Conservation (phyloP, 2,113 vertebrate genomes). For the Pituophis catenifer region DNA sequence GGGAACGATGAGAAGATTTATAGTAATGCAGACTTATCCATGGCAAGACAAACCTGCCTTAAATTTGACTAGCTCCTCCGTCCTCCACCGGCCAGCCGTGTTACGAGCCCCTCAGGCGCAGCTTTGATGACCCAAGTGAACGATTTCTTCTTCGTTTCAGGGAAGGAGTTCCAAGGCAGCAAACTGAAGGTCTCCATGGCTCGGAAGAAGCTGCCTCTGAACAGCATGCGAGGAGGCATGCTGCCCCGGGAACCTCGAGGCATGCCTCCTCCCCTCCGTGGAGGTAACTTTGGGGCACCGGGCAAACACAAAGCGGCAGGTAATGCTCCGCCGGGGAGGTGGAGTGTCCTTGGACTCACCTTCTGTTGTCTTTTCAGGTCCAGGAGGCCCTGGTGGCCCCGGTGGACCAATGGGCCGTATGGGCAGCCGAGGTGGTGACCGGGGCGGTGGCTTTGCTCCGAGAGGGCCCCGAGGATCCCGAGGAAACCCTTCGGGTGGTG, state of each 20-base stretch:
- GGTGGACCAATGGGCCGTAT: conserved; percentile 89
- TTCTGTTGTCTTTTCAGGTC: conserved; percentile 34
- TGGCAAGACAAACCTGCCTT: accelerated
- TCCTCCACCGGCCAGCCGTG: accelerated
- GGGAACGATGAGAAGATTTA: too few species aligned
- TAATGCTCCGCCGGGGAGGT: accelerated
- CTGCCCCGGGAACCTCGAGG: conserved; percentile 83
- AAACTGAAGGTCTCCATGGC: conserved; percentile 88
- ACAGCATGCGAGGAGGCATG: conserved; percentile 85
- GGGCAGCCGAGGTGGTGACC: conserved; percentile 84
- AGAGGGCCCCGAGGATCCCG: conserved; percentile 86
- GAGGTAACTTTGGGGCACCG: conserved; percentile 71
- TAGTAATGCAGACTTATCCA: too few species aligned
- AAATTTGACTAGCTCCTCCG: accelerated
- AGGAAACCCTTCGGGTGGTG: conserved; percentile 83
- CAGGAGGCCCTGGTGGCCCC: conserved; percentile 67
- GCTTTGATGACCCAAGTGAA: accelerated
- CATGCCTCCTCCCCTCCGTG: conserved; percentile 81
- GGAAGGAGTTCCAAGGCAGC: conserved; percentile 88
- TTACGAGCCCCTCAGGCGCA: accelerated
- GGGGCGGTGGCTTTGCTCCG: conserved; percentile 86
- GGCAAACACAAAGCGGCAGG: accelerated
- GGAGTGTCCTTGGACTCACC: neutral
- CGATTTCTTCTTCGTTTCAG: conserved; percentile 50
- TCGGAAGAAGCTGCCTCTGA: conserved; percentile 87